Conservation (phyloP, 2,797 vertebrate species). For the Anas flavirostris region DNA sequence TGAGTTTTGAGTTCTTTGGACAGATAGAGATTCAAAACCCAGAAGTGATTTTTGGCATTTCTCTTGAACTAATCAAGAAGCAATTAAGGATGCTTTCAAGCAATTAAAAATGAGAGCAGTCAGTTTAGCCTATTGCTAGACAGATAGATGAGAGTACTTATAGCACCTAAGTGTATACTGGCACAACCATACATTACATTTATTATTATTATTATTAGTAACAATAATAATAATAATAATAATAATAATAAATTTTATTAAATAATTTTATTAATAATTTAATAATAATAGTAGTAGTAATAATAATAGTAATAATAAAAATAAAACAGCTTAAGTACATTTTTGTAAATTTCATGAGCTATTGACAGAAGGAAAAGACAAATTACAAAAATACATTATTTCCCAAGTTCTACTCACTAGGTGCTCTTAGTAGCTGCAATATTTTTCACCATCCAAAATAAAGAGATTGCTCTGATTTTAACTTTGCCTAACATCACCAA, state of each 20-base stretch:
- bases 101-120: background rate
- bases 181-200: background rate
- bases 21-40: background rate
- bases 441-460: background rate
- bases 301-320: background rate
- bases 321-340: background rate
- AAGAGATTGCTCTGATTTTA: background rate
- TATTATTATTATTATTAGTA: too few species aligned
- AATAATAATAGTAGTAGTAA: too few species aligned
- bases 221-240: too few species aligned
- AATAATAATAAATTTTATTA: too few species aligned
- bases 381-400: background rate
- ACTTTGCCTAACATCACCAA: background rate
- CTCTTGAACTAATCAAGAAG: background rate
- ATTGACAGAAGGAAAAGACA: background rate
- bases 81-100: background rate
- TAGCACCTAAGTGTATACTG: background rate
- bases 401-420: background rate
- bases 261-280: too few species aligned
- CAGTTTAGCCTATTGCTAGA: background rate
- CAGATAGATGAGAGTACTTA: background rate
- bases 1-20: background rate
- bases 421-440: background rate
- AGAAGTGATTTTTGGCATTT: background rate
- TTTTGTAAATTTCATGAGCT: background rate